Base-by-base conservation (phyloP, 1,140 invertebrate genomes). In the Magallana angulata region DNA sequence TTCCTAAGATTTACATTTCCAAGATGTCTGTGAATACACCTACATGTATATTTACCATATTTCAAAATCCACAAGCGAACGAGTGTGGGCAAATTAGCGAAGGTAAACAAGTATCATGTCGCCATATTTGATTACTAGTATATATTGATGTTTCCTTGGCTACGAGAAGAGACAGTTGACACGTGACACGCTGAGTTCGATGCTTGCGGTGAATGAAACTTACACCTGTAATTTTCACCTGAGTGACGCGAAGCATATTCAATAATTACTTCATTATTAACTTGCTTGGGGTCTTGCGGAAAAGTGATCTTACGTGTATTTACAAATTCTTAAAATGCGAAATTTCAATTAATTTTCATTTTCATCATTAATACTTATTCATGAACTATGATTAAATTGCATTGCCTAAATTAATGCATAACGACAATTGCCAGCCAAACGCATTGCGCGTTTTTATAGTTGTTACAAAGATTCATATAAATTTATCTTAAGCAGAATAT, bases 191-290 rank as follows among this genome's bases (percentile, higher is more conserved):
- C 68, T 76, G 68, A 30, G 18, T 30, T 76, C 68, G 68, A 76
- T 76, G 68, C 24, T 76, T 36, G 24, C 24, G 68, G 3, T 76
- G 68, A 76, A 76, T 76, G 68, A 76, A 30, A 30, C 68, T 30
- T 76, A 76, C 68, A 76, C 68, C 68, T 76, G 68, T 76, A 76
- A 76, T 76, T 76, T 76, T 11, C 68, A 76, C 68, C 68, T 76
- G 68, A 76, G 68, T 76, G 24, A 76, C 18, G 8, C 30, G 18
- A 30, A 11, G 5, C 24, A 36, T 30, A 30, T 12, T 8, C 24
- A 2, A 30, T 8, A 30, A 30, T 48, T 30, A 30, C 14, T 62
- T n/a, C 24, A 36, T 24, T 9, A 1, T 30, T 11, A n/a, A 18
- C 36, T 30, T 36, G 36, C 68, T 36, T 7, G 68, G 68, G 60